Base-by-base conservation (phyloP, 2,797 vertebrate species). In the Phrynocephalus vlangalii region DNA sequence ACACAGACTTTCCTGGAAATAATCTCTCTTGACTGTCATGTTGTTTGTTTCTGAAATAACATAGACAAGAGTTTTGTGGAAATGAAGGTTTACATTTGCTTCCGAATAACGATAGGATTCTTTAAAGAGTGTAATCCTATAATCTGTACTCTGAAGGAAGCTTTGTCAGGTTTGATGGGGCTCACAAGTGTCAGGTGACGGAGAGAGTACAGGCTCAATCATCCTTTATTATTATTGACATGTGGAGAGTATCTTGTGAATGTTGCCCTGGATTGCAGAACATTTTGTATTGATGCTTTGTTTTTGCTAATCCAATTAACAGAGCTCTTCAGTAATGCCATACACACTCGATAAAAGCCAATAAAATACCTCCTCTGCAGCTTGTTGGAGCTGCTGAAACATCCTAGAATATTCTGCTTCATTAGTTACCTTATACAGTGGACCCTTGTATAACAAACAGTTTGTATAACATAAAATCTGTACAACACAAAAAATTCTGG, bases 361-460 rank as follows among this genome's bases (percentile, higher is more conserved):
- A 50, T 85, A 86, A 89, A 81, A 88, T 56, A 20, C 1, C 75
- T 92, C 87, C 84, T 0, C 1, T 92, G 48, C 56, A 6, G 52
- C 52, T 52, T 91, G 44, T 76, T 82, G 78, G 63, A 88, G 68
- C 1, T 85, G 1, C 28, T 86, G 56, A 92, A 86, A 79, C 87
- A 91, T 52, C 38, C 72, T 44, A 38, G 85, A 0, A 73, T 1
- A 90, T 24, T 60, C 38, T 38, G 2, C 44, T 83, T 77, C 66
- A 13, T n/a, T 66, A 44, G 30, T 72, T 73, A 75, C 56, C 22
- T 89, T 33, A 56, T 50, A 83, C n/a, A n/a, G n/a, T n/a, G n/a
- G n/a, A n/a, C n/a, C n/a, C n/a, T n/a, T n/a, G n/a, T n/a, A n/a
- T n/a, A n/a, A n/a, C n/a, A n/a, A n/a, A n/a, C n/a, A n/a, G n/a